A percentile compares a stretch with the other conserved stretches of the same genome.
phyloP scores from a whole-genome alignment of 2,888 invertebrate genomes.

The Busseola fusca region DNA sequence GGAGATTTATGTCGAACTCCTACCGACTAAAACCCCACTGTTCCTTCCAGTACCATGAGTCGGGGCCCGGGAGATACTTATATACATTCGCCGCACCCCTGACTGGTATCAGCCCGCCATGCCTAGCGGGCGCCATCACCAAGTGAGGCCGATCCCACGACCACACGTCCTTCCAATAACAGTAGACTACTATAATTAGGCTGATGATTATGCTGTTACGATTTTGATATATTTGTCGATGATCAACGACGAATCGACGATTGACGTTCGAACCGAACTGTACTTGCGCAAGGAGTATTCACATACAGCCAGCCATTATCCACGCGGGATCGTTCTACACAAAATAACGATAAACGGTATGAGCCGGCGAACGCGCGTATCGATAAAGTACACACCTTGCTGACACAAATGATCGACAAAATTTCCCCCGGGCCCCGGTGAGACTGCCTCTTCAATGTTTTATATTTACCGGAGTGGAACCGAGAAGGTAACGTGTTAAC shows the following conservation, averaged over 20 bases:
- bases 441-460: conserved; percentile 67
- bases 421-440: conserved; percentile 69
- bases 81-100: no score
- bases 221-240: neutral
- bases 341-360: conserved; percentile 56
- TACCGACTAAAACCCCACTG: no score
- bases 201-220: no score
- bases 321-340: conserved; percentile 43
- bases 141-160: no score
- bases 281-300: neutral
- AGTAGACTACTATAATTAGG: neutral
- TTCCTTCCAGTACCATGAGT: no score
- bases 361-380: conserved; percentile 61
- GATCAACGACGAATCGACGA: no score
- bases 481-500: conserved; percentile 66
- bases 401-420: conserved; percentile 76
- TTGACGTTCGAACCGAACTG: neutral
- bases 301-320: conserved; percentile 24
- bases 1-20: no score
- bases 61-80: no score
- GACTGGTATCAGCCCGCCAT: no score
- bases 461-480: conserved; percentile 65
- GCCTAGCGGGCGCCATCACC: no score
- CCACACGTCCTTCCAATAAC: neutral
- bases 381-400: conserved; percentile 69